Conservation (phyloP, 2,113 vertebrate genomes). For the Heterochromis multidens region DNA sequence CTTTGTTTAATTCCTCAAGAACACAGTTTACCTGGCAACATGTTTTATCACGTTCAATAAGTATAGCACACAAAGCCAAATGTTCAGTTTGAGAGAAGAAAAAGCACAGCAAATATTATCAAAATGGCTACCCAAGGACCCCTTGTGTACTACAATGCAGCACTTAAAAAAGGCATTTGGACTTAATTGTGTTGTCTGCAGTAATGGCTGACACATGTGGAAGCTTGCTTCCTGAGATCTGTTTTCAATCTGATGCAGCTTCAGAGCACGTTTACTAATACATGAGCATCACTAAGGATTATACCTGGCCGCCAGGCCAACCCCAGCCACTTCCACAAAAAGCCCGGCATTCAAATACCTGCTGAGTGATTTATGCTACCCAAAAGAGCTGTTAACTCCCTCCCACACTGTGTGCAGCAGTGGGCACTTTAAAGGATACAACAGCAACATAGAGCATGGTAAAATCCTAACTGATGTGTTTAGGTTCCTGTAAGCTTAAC, state of each 20-base stretch:
- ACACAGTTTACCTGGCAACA: constrained; percentile 39
- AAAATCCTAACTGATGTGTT: not conserved
- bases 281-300: constrained; percentile 53
- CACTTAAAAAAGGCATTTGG: constrained; percentile 43
- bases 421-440: not conserved
- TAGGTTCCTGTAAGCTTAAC: not conserved
- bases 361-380: constrained; percentile 49
- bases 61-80: constrained; percentile 18
- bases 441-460: not conserved
- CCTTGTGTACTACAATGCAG: constrained; percentile 36
- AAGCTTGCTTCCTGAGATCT: constrained; percentile 47
- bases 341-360: constrained; percentile 43
- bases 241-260: constrained; percentile 61
- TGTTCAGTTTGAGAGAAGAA: not conserved
- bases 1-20: constrained; percentile 47
- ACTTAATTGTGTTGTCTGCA: constrained; percentile 38
- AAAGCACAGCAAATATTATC: constrained; percentile 11
- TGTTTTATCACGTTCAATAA: constrained; percentile 55
- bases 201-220: constrained; percentile 67
- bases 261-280: constrained; percentile 55
- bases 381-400: constrained; percentile 16
- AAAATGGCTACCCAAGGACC: constrained; percentile 10
- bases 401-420: not conserved
- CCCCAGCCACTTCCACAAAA: constrained; percentile 38
- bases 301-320: constrained; percentile 50